phyloP scores from a whole-genome alignment of 2,113 vertebrate species.

The Dasyprocta punctata region DNA sequence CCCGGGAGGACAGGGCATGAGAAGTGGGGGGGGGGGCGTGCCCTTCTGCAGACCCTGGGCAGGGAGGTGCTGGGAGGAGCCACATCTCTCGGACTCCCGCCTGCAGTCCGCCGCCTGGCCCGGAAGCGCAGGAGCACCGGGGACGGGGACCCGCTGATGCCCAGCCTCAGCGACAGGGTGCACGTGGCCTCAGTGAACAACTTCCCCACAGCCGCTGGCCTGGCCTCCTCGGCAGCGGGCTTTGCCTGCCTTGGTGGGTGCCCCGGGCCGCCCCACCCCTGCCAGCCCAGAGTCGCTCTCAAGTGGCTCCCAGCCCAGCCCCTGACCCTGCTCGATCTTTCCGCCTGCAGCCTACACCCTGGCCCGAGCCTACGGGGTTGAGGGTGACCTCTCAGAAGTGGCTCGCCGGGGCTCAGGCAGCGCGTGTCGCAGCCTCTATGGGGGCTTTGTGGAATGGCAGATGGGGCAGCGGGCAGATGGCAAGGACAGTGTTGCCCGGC shows the following conservation, averaged over 20 bases:
- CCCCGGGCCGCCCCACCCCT: accelerated
- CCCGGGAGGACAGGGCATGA: accelerated
- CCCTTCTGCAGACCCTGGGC: not conserved
- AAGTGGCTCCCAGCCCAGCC: not conserved
- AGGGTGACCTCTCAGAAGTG: slow-evolving; percentile 93
- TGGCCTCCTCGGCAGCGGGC: slow-evolving; percentile 96
- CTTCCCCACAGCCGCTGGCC: slow-evolving; percentile 96
- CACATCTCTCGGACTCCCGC: not conserved
- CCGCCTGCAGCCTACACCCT: slow-evolving; percentile 89
- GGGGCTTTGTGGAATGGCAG: slow-evolving; percentile 96
- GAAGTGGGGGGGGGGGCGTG: not conserved
- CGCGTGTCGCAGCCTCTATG: slow-evolving; percentile 94
- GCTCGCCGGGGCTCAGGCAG: slow-evolving; percentile 97
- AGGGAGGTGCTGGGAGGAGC: not conserved
- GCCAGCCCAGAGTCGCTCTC: not conserved
- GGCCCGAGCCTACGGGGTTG: slow-evolving; percentile 90
- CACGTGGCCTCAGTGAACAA: slow-evolving; percentile 95
- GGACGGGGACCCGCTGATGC: slow-evolving; percentile 43
- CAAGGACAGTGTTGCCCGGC: slow-evolving; percentile 93
- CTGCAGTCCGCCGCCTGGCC: slow-evolving; percentile 92
- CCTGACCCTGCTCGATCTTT: accelerated
- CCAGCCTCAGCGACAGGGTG: slow-evolving; percentile 89
- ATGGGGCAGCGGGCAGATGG: slow-evolving; percentile 91
- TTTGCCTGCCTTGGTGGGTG: slow-evolving; percentile 95
- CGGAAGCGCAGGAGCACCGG: slow-evolving; percentile 87